Evolutionary conservation across 1,140 invertebrate genomes (phyloP).

Genomic region (Cryptotermes secundus): DNA sequence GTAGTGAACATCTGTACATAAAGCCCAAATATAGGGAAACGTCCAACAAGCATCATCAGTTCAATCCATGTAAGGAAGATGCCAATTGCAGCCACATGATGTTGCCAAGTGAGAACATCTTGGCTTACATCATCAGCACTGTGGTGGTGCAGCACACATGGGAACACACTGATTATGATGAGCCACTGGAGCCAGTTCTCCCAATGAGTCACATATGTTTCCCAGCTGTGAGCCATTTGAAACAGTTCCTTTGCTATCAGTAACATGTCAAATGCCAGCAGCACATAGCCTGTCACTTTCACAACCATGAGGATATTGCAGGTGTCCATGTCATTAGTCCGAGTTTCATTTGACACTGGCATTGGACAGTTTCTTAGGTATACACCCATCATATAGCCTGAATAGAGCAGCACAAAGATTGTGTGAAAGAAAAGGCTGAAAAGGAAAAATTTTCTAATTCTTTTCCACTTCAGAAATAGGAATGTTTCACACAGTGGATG

Average conservation of each 20-base stretch:
- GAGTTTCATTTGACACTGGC: background rate
- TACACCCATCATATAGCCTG: conserved; percentile 62
- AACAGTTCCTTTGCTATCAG: conserved; percentile 66
- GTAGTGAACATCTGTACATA: conserved; percentile 85
- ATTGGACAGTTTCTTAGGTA: conserved; percentile 41
- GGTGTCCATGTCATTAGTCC: background rate
- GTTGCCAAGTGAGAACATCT: conserved; percentile 60
- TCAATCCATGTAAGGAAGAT: conserved; percentile 78
- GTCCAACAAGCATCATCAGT: conserved; percentile 78
- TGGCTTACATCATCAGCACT: background rate
- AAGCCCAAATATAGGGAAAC: conserved; percentile 80
- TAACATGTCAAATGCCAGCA: conserved; percentile 47
- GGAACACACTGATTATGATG: conserved; percentile 66
- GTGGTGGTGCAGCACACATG: conserved; percentile 47
- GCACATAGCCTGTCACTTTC: conserved; percentile 50
- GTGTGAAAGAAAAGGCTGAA: conserved; percentile 76
- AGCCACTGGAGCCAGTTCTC: conserved; percentile 82
- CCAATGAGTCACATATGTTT: conserved; percentile 72
- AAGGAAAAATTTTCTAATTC: conserved; percentile 80
- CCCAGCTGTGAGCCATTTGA: conserved; percentile 65
- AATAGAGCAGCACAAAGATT: conserved; percentile 71
- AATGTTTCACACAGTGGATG: conserved; percentile 82
- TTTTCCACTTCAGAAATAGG: conserved; percentile 76
- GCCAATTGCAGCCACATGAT: conserved; percentile 74
- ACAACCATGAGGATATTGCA: conserved; percentile 18